Evolutionary conservation across 2,797 vertebrate species (phyloP).

Genomic region (Melanotaenia trifasciata): DNA sequence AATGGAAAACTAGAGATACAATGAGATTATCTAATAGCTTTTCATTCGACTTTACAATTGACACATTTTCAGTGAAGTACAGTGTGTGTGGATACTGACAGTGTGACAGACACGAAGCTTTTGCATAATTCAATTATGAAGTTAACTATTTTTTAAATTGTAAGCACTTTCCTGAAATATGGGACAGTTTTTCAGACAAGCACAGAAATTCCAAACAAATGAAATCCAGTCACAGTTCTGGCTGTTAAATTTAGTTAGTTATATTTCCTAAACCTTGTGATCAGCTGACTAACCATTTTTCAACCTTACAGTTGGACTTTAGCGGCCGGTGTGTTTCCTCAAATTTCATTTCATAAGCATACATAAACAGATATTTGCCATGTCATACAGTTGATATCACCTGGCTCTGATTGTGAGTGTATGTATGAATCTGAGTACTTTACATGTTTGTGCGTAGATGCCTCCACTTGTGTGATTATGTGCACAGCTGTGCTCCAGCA

Average conservation of each 20-base stretch:
- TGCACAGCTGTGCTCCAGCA: slow-evolving; percentile 46
- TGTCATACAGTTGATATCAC: slow-evolving; percentile 7
- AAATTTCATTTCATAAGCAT: slow-evolving; percentile 32
- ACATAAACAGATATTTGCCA: slow-evolving; percentile 20
- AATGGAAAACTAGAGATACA: slow-evolving; percentile 8
- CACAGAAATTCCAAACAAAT: slow-evolving; percentile 34
- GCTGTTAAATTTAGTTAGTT: slow-evolving; percentile 18
- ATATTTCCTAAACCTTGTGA: slow-evolving; percentile 7
- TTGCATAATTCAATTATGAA: background rate
- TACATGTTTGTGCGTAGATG: slow-evolving; percentile 25
- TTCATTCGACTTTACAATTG: background rate
- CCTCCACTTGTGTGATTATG: slow-evolving; percentile 28
- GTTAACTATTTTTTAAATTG: slow-evolving; percentile 18
- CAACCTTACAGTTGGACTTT: slow-evolving; percentile 16
- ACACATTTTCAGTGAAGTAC: background rate
- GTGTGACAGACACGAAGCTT: slow-evolving; percentile 9
- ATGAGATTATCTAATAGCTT: background rate
- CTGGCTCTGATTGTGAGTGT: slow-evolving; percentile 34
- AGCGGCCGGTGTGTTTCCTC: slow-evolving; percentile 24
- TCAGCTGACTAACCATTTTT: slow-evolving; percentile 12
- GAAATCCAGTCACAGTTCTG: slow-evolving; percentile 48
- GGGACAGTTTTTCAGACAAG: background rate
- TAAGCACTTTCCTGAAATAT: background rate
- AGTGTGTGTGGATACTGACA: background rate
- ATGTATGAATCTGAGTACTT: slow-evolving; percentile 35